These are phyloP conservation scores for Ageneiosus marmoratus DNA, from an alignment of 2,113 vertebrate genomes.

Conservation along the genomic window DNA sequence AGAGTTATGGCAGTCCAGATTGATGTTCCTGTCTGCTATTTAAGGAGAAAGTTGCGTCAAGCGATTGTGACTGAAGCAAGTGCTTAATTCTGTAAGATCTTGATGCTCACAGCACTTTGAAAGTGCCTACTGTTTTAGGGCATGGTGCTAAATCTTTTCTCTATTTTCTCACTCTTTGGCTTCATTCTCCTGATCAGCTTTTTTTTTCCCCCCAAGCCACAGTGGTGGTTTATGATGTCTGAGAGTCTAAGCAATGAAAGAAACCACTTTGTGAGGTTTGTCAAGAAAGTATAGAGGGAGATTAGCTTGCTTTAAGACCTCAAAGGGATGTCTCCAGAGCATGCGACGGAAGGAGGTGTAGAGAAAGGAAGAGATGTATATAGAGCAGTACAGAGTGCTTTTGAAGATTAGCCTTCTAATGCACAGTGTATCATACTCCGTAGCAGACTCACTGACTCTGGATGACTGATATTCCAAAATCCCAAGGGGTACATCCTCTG, in stretches of 20 bases:
- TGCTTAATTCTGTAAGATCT: background rate
- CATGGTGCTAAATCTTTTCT: conserved; percentile 3
- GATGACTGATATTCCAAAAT: conserved; percentile 45
- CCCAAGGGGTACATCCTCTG: conserved; percentile 25
- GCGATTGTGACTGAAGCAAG: background rate
- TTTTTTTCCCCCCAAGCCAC: background rate
- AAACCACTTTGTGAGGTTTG: conserved; percentile 45
- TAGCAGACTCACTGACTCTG: conserved; percentile 18
- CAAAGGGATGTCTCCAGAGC: conserved; percentile 39
- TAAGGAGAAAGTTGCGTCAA: conserved; percentile 1
- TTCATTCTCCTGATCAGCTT: conserved; percentile 5
- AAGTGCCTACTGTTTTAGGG: conserved; percentile 8
- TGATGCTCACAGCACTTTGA: background rate
- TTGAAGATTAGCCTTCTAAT: conserved; percentile 55
- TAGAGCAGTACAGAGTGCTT: conserved; percentile 32
- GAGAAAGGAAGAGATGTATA: conserved; percentile 8
- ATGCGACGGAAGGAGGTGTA: conserved; percentile 9
- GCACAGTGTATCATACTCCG: conserved; percentile 40
- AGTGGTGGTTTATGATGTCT: background rate
- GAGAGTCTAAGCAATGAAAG: conserved; percentile 35
- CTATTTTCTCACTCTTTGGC: background rate
- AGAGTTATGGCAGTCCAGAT: conserved; percentile 9
- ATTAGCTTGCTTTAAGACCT: conserved; percentile 51
- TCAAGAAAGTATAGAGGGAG: conserved; percentile 29
- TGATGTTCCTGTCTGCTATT: conserved; percentile 14